phyloP scores from a whole-genome alignment of 53 echinoderm and acorn worm species.

The Henricia sp. region DNA sequence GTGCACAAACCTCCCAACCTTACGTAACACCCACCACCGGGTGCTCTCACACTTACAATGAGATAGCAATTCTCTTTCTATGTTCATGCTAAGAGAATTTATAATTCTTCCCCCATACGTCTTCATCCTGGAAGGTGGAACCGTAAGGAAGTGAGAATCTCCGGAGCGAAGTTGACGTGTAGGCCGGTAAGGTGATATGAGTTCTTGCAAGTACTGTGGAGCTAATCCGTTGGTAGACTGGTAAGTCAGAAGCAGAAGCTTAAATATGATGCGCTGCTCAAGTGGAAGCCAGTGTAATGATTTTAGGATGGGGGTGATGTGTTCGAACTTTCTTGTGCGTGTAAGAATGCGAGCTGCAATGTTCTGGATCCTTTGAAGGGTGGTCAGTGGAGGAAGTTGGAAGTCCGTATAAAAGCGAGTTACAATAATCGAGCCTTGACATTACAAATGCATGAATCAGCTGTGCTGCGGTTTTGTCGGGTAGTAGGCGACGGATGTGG shows the following conservation, averaged over 20 bases:
- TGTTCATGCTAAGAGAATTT: no score
- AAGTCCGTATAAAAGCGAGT: conserved; percentile 13
- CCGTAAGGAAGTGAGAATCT: conserved; percentile 10
- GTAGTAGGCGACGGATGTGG: neutral
- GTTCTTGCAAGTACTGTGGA: neutral
- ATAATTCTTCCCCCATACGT: neutral
- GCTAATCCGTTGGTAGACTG: conserved; percentile 6
- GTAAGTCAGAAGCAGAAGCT: conserved; percentile 3
- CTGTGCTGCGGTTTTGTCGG: neutral
- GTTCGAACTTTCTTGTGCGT: conserved; percentile 6
- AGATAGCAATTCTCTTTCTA: no score
- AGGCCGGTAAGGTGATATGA: conserved; percentile 13
- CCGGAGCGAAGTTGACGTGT: conserved; percentile 1
- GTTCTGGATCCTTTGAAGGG: conserved; percentile 21
- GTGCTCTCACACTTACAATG: no score
- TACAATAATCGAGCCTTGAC: conserved; percentile 2
- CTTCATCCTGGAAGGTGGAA: neutral
- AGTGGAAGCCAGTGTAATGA: conserved; percentile 24
- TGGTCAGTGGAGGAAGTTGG: conserved; percentile 1
- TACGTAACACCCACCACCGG: no score
- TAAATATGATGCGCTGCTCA: conserved; percentile 5
- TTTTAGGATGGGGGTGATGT: neutral
- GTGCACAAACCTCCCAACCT: no score
- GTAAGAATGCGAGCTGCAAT: conserved; percentile 8
- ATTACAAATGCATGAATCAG: neutral